Evolutionary conservation across 1,140 invertebrate genomes (phyloP).

Genomic region (Sitodiplosis mosellana): DNA sequence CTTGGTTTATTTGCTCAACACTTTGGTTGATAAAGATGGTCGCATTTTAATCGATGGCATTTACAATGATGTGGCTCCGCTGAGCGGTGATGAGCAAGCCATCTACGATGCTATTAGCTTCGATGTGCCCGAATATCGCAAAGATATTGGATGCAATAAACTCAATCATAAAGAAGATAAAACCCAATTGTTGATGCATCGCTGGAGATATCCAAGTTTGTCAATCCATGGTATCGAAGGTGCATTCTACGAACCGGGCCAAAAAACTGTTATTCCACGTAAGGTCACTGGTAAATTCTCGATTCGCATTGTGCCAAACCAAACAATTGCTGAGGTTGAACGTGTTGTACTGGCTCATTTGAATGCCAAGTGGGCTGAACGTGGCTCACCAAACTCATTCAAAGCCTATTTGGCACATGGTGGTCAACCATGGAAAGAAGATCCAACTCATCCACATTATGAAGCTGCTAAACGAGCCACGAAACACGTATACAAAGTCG

Average conservation of each 20-base stretch:
- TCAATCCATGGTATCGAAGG: constrained; percentile 79
- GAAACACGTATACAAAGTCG: constrained; percentile 74
- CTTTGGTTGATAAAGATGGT: constrained; percentile 67
- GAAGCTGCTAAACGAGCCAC: constrained; percentile 72
- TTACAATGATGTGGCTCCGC: constrained; percentile 42
- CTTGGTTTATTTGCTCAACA: constrained; percentile 64
- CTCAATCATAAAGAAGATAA: constrained; percentile 63
- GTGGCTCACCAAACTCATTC: constrained; percentile 73
- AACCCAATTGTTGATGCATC: constrained; percentile 60
- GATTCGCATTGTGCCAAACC: constrained; percentile 82
- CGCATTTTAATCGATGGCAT: constrained; percentile 67
- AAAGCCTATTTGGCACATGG: constrained; percentile 59
- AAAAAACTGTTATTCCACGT: constrained; percentile 88
- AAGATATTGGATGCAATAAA: constrained; percentile 47
- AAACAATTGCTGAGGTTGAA: constrained; percentile 58
- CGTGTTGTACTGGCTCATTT: constrained; percentile 58
- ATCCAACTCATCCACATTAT: constrained; percentile 84
- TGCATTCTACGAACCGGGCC: constrained; percentile 78
- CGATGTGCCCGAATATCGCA: constrained; percentile 59
- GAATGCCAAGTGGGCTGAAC: constrained; percentile 44
- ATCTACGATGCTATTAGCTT: constrained; percentile 83
- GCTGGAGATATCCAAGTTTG: constrained; percentile 78
- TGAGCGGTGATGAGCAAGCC: constrained; percentile 54
- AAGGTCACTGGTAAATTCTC: constrained; percentile 96
- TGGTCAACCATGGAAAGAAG: constrained; percentile 78